phyloP scores from a whole-genome alignment of 2,797 vertebrate genomes.

The Lacerta viridis region DNA sequence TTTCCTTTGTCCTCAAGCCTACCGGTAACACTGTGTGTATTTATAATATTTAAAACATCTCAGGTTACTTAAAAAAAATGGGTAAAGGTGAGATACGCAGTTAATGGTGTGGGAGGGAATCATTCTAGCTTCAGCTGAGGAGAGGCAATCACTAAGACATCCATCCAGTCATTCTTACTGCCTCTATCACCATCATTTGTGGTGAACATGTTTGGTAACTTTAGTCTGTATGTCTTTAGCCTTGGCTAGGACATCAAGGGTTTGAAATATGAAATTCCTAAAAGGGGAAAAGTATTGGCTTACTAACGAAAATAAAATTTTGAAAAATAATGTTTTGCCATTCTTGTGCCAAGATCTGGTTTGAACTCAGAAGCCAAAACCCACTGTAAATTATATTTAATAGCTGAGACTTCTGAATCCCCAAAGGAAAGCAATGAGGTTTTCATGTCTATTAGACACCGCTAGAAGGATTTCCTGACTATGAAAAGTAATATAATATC shows the following conservation, averaged over 20 bases:
- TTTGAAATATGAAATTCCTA: conserved; percentile 28
- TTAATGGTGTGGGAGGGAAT: neutral
- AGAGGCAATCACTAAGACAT: neutral
- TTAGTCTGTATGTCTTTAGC: conserved; percentile 10
- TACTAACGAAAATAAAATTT: conserved; percentile 35
- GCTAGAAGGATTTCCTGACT: conserved; percentile 39
- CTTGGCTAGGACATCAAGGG: conserved; percentile 29
- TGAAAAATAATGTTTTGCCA: conserved; percentile 36
- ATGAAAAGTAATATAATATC: conserved; percentile 32
- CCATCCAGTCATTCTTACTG: neutral
- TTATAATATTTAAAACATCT: neutral
- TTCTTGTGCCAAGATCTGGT: conserved; percentile 29
- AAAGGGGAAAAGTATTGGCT: conserved; percentile 23
- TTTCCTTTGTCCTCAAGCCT: neutral
- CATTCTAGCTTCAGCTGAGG: neutral
- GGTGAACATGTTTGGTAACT: conserved; percentile 21
- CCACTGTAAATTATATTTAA: conserved; percentile 49
- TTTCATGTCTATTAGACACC: conserved; percentile 38
- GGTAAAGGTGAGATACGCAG: neutral
- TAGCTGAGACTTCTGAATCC: conserved; percentile 37
- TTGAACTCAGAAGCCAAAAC: conserved; percentile 38
- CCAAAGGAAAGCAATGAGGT: conserved; percentile 36
- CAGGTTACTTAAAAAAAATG: neutral
- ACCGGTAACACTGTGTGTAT: neutral
- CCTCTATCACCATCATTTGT: neutral